phyloP scores from a whole-genome alignment of 2,113 vertebrate genomes.

The Symphodus melops region DNA sequence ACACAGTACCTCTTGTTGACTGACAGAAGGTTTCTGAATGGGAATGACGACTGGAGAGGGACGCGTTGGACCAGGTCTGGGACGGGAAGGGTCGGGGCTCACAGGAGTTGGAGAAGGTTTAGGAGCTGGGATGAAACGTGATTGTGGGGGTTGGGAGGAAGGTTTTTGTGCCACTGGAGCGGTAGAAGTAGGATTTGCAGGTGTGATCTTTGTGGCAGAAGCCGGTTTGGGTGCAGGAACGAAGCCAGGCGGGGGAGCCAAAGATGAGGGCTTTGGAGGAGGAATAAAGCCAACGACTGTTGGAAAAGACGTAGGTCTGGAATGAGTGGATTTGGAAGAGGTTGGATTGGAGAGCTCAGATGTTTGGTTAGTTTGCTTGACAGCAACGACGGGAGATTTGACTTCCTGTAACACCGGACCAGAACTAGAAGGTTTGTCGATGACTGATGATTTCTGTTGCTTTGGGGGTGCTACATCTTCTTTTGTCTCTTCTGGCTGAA shows the following conservation, averaged over 20 bases:
- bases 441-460: conserved; percentile 10
- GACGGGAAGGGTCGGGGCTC: not conserved
- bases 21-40: conserved; percentile 38
- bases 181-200: not conserved
- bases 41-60: conserved; percentile 37
- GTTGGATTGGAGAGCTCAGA: conserved; percentile 12
- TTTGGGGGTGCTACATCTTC: conserved; percentile 6
- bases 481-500: conserved; percentile 26
- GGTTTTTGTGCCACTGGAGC: conserved; percentile 16
- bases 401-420: conserved; percentile 23
- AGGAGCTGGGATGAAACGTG: conserved; percentile 13
- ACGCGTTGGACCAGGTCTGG: conserved; percentile 18
- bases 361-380: not conserved
- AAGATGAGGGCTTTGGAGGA: conserved; percentile 45
- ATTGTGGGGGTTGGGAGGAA: conserved; percentile 3
- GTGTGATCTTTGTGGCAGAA: conserved; percentile 2
- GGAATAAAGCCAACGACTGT: conserved; percentile 56
- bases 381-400: conserved; percentile 24
- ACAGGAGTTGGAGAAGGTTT: conserved; percentile 17
- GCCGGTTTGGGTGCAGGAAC: conserved; percentile 53
- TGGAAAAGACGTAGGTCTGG: conserved; percentile 43
- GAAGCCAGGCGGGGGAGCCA: conserved; percentile 54
- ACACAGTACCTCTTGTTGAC: conserved; percentile 75
- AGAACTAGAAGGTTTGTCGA: conserved; percentile 8
- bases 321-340: conserved; percentile 52